Evolutionary conservation across 2,888 invertebrate species (phyloP).

Genomic region (Malthinus seriepunctatus): DNA sequence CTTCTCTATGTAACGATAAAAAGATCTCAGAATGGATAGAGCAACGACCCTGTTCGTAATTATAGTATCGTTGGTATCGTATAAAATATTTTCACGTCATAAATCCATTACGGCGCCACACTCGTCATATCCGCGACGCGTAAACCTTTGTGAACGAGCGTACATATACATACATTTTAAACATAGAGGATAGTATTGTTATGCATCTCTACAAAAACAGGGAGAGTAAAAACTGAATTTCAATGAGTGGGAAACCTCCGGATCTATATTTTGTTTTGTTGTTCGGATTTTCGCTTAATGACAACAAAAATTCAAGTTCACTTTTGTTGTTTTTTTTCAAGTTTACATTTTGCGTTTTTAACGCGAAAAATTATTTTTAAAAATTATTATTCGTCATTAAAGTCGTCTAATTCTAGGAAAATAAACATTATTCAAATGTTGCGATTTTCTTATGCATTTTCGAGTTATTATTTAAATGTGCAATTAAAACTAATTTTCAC

Average conservation of each 20-base stretch:
- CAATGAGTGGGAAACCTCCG: conserved; percentile 27
- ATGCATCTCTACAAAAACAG: conserved; percentile 22
- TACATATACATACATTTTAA: neutral
- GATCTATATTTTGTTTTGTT: conserved; percentile 14
- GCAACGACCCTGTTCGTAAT: conserved; percentile 38
- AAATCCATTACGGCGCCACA: conserved; percentile 38
- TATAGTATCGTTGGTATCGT: conserved; percentile 37
- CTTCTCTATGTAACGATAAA: conserved; percentile 17
- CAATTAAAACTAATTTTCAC: too few species aligned
- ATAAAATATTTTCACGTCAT: conserved; percentile 41
- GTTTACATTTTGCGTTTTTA: too few species aligned
- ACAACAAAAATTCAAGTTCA: conserved; percentile 4
- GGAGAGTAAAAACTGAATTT: conserved; percentile 23
- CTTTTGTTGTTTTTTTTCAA: neutral
- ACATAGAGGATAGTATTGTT: conserved; percentile 15
- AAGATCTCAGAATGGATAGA: conserved; percentile 32
- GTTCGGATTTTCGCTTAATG: conserved; percentile 4
- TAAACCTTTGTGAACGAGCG: conserved; percentile 10
- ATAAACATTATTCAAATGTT: too few species aligned
- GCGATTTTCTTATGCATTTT: too few species aligned
- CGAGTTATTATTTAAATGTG: too few species aligned
- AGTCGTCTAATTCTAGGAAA: too few species aligned
- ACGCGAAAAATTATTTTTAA: too few species aligned
- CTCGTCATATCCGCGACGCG: conserved; percentile 32
- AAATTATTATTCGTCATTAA: too few species aligned